Base-by-base conservation (phyloP, 2,888 invertebrate species). In the Agrenia bidenticulata region DNA sequence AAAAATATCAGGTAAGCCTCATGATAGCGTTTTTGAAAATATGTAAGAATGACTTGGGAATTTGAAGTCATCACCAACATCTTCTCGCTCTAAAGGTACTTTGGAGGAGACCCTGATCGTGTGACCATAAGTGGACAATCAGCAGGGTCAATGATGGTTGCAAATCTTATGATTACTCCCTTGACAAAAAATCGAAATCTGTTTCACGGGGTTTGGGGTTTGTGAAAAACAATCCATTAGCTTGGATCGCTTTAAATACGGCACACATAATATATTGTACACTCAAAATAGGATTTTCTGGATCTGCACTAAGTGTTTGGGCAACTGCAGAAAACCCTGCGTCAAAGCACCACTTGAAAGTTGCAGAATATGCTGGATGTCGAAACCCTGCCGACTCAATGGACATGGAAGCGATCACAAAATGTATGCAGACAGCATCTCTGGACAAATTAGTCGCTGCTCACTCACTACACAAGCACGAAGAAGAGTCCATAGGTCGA, bases 291-390 rank as follows among this genome's bases (percentile, higher is more conserved):
- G 69, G 67, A 2, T 51, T 71, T 15, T 69, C 69, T 21, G 73
- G 73, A 61, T 64, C 64, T 26, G 63, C 73, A 15, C 49, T 73
- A 7, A 63, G 65, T 37, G 61, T 49, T n/a, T 64, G 68, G 64
- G 70, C 67, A 39, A 69, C 67, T 2, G 60, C 65, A 19, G 64
- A 45, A 5, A 65, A 73, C 51, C 73, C 73, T 1, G 50, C 68
- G 17, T n/a, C 27, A 5, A 57, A 66, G n/a, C 65, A 73, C 24
- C 70, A 73, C 53, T 51, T 70, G 13, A 23, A 37, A 41, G 61
- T 69, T 7, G 53, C 70, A 1, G 4, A 60, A 23, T 55, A 57
- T 39, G 65, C 67, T 21, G 58, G 59, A 1, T 73, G 70, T 19
- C 50, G 61, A 57, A 32, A 63, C 41, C 37, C 21, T 27, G 39